phyloP scores from a whole-genome alignment of 2,888 invertebrate species.

The Oscheius sp. region DNA sequence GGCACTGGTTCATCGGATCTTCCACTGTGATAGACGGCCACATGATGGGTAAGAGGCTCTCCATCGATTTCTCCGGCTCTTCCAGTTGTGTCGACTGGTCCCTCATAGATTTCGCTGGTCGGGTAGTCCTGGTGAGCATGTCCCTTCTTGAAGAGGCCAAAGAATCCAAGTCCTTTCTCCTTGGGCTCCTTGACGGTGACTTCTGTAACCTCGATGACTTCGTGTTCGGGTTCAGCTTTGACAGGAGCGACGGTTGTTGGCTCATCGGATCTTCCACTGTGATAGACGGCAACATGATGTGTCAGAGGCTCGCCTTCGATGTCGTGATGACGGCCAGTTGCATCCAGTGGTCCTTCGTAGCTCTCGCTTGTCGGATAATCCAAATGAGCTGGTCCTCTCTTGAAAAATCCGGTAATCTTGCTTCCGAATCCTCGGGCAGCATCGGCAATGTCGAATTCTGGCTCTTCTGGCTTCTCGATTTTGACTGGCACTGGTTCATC shows the following conservation, averaged over 20 bases:
- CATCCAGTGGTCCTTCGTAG: constrained; percentile 5
- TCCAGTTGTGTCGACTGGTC: constrained; percentile 40
- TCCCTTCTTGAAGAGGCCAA: constrained; percentile 20
- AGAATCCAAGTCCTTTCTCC: background rate
- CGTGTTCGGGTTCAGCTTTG: constrained; percentile 24
- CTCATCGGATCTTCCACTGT: constrained; percentile 36
- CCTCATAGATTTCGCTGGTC: constrained; percentile 37
- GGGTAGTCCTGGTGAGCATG: constrained; percentile 27
- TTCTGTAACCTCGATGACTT: background rate
- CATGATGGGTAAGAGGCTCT: constrained; percentile 43
- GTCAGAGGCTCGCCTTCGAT: constrained; percentile 35
- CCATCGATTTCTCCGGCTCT: constrained; percentile 39
- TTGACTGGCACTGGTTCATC: constrained; percentile 27
- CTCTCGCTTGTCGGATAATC: constrained; percentile 44
- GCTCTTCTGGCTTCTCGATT: constrained; percentile 12
- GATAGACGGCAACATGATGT: constrained; percentile 26
- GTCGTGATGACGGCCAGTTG: constrained; percentile 14
- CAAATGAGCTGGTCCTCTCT: constrained; percentile 40
- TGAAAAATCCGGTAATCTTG: constrained; percentile 50
- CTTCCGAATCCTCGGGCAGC: constrained; percentile 38
- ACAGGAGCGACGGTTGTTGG: background rate
- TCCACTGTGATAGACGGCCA: constrained; percentile 47
- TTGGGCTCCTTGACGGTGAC: background rate
- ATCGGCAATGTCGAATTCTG: constrained; percentile 20
- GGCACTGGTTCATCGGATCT: constrained; percentile 35